Conservation (phyloP, 2,888 invertebrate species). For the Melanotus villosus region DNA sequence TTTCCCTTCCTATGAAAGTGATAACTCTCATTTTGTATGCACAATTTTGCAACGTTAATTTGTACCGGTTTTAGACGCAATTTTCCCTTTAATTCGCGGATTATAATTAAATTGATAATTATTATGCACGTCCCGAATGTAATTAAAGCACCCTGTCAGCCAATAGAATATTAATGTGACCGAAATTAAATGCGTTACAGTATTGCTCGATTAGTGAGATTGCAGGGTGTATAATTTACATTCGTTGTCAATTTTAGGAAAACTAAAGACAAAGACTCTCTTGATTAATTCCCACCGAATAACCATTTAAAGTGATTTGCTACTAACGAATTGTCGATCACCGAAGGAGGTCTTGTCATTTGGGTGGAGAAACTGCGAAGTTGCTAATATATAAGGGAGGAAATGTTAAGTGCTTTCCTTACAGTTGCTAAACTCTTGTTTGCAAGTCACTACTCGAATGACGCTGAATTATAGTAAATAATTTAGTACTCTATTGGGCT, state of each 20-base stretch:
- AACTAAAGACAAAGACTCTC: background rate
- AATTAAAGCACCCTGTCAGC: slow-evolving; percentile 20
- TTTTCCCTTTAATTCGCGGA: background rate
- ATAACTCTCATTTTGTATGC: no score
- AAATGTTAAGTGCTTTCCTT: background rate
- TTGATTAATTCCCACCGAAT: slow-evolving; percentile 12
- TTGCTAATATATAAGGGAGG: background rate
- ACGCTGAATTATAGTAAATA: slow-evolving; percentile 4
- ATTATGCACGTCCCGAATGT: slow-evolving; percentile 24
- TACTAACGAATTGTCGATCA: slow-evolving; percentile 2
- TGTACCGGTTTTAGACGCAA: no score
- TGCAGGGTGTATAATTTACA: slow-evolving; percentile 4
- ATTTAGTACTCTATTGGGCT: background rate
- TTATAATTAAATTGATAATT: slow-evolving; percentile 24
- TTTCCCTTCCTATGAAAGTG: no score
- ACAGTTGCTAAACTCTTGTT: background rate
- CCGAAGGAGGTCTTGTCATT: background rate
- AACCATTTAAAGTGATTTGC: background rate
- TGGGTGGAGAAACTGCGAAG: background rate
- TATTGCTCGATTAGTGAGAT: slow-evolving; percentile 6
- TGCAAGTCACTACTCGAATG: background rate
- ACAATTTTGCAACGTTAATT: no score
- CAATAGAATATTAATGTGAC: slow-evolving; percentile 18
- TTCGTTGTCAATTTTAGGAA: slow-evolving; percentile 1
- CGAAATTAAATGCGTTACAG: slow-evolving; percentile 12